Conservation (phyloP, 1,140 invertebrate genomes). For the Acromyrmex charruanus region DNA sequence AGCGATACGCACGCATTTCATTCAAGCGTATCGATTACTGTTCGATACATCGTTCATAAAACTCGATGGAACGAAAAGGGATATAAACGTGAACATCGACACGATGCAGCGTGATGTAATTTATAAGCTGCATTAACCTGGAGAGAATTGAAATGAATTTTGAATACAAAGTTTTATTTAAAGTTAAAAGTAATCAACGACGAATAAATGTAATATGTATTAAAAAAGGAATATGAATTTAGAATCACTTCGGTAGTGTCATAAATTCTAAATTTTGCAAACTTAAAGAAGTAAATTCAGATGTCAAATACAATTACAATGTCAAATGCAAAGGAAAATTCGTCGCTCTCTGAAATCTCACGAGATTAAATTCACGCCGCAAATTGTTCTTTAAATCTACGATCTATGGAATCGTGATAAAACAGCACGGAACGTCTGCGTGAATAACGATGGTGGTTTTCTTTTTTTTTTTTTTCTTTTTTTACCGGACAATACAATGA, state of each 20-base stretch:
- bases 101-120: neutral
- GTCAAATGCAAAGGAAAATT: neutral
- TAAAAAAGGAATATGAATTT: neutral
- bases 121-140: neutral
- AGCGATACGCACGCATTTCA: neutral
- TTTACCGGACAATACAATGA: conserved; percentile 27
- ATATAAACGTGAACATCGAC: neutral
- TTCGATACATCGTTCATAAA: conserved; percentile 4
- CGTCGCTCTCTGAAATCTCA: neutral
- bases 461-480: no score
- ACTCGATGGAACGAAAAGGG: neutral
- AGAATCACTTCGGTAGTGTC: neutral
- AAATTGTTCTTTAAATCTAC: neutral
- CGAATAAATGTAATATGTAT: neutral
- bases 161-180: neutral
- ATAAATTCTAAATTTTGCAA: neutral
- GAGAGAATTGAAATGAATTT: neutral
- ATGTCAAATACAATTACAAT: neutral
- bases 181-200: neutral
- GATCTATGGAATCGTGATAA: neutral
- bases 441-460: neutral
- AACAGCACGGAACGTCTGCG: neutral
- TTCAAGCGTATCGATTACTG: conserved; percentile 24
- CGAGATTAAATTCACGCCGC: neutral
- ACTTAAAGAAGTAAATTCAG: neutral